Evolutionary conservation across 2,888 invertebrate genomes (phyloP), one percentile per base, ranked within the genome.

Genomic region (Cheilosia variabilis): DNA sequence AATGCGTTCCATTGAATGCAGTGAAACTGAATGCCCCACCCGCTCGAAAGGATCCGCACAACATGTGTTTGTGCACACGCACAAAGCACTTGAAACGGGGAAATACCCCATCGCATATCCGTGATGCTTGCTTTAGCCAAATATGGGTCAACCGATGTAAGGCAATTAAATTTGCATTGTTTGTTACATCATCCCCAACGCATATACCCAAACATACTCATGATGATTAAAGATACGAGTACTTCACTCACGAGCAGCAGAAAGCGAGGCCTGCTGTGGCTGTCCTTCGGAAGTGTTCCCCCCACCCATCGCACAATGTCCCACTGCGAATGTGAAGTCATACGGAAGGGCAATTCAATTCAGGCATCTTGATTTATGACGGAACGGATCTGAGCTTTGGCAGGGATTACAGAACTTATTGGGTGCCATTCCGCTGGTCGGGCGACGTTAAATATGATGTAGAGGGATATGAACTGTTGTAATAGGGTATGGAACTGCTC

Each of bases 361-460:
- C 45, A 22, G 24, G 41, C 43, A 43, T 22, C 47, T 77, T 83
- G 82, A 83, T 83, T 83, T 72, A 78, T 58, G 60, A 68, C 72
- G 55, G 17, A 72, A 72, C 47, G 52, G 60, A 71, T 58, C 19
- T 58, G 50, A 65, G 43, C 69, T 53, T 53, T 76, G 81, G 58
- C 65, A 66, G 52, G 52, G 19, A 53, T 41, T 53, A 66, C 66
- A 65, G 57, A 52, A 52, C 24, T 52, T 60, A 53, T 62, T 62
- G 77, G 77, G 45, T 62, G 50, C 19, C 34, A 37, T 34, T 55
- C 34, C 52, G 15, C 43, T 37, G 34, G 22, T 53, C 19, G 47
- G 24, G 9, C 31, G 31, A 15, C 13, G 53, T 55, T 45, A 69
- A 77, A 62, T 47, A 55, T 45, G 7, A 45, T 37, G 34, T 17